Conservation (phyloP, 23 tunicate genomes). For the Diplosoma virens region DNA sequence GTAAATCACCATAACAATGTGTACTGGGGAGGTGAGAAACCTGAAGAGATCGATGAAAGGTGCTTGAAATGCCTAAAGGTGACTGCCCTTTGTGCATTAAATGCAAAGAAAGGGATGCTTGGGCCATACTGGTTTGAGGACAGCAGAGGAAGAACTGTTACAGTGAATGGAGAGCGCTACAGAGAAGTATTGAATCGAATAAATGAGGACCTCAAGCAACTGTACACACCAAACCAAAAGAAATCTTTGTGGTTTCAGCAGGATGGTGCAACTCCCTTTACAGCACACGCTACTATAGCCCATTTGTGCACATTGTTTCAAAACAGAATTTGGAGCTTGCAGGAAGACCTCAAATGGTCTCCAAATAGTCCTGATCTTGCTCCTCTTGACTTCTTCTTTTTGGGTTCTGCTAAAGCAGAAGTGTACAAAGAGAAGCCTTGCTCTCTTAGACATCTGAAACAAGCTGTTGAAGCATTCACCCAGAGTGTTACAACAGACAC, state of each 20-base stretch:
- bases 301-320: constrained; percentile 11
- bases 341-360: constrained; percentile 13
- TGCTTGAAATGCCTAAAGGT: not conserved
- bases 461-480: constrained; percentile 8
- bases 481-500: constrained; percentile 11
- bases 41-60: not conserved
- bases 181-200: constrained; percentile 9
- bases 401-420: not conserved
- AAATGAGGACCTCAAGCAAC: constrained; percentile 8
- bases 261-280: constrained; percentile 11
- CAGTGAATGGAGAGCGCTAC: constrained; percentile 13
- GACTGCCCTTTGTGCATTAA: constrained; percentile 11
- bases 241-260: constrained; percentile 8
- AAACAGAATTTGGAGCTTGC: constrained; percentile 18
- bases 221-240: constrained; percentile 11
- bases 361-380: constrained; percentile 15
- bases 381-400: constrained; percentile 6
- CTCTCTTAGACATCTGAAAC: constrained; percentile 7
- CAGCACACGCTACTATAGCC: constrained; percentile 13
- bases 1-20: not conserved
- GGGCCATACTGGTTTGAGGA: constrained; percentile 8
- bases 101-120: constrained; percentile 10
- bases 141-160: constrained; percentile 1
- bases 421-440: constrained; percentile 17
- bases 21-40: not conserved